Evolutionary conservation across 2,888 invertebrate species (phyloP).

Genomic region (Troglohyphantes excavatus): DNA sequence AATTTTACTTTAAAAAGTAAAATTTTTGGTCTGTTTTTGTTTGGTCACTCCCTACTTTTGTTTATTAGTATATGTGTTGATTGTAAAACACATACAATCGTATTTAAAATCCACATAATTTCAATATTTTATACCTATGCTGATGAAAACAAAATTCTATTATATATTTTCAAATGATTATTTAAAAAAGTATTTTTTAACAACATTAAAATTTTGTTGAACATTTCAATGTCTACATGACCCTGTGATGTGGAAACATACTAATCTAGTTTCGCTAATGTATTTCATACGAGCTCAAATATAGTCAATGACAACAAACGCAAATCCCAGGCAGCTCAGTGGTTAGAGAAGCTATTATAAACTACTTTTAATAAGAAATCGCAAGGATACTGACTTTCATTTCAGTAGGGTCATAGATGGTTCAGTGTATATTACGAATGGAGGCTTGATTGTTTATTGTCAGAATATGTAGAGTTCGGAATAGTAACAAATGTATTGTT

Average conservation of each 20-base stretch:
- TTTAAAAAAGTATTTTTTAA: no score
- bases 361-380: neutral
- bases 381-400: neutral
- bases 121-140: no score
- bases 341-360: neutral
- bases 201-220: no score
- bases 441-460: neutral
- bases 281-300: slow-evolving; percentile 6
- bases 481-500: neutral
- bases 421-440: neutral
- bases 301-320: neutral
- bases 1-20: no score
- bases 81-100: no score
- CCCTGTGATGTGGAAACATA: neutral
- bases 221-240: neutral
- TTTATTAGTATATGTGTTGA: no score
- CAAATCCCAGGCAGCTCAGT: neutral
- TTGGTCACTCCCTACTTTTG: no score
- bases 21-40: no score
- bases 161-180: no score
- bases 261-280: no score
- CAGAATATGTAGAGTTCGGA: neutral
- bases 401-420: neutral
- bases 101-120: no score
- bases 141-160: no score